A percentile compares a stretch with the other conserved stretches of the same genome.
Evolutionary conservation across 1,140 invertebrate species (phyloP).

Genomic region (Apis cerana): DNA sequence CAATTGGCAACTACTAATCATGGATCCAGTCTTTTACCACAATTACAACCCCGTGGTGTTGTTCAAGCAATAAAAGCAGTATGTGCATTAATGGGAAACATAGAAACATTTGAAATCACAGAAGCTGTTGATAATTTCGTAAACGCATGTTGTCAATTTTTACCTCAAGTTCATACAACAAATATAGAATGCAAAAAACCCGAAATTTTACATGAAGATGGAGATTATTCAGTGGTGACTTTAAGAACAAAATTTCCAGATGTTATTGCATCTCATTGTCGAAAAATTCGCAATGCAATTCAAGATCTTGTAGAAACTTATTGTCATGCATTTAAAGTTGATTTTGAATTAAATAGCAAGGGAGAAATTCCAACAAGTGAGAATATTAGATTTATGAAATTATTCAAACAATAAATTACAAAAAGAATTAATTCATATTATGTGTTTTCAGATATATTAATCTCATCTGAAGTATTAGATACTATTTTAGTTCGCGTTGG

Average conservation of each 20-base stretch:
- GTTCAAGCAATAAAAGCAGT: constrained; percentile 96
- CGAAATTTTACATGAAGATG: constrained; percentile 83
- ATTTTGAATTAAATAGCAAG: constrained; percentile 84
- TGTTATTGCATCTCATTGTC: constrained; percentile 84
- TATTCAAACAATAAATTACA: constrained; percentile 22
- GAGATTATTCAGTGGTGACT: constrained; percentile 84
- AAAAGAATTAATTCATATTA: constrained; percentile 7
- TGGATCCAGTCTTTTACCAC: constrained; percentile 77
- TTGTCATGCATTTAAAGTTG: constrained; percentile 91
- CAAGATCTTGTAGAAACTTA: constrained; percentile 90
- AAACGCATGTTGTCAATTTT: constrained; percentile 82
- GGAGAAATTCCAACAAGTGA: constrained; percentile 78
- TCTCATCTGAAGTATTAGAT: constrained; percentile 88
- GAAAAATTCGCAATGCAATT: constrained; percentile 87
- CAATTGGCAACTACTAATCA: constrained; percentile 81
- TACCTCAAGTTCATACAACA: constrained; percentile 78
- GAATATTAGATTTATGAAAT: constrained; percentile 55
- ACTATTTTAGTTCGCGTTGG: constrained; percentile 91
- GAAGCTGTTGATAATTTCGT: constrained; percentile 88
- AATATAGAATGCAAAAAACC: constrained; percentile 82
- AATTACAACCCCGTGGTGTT: constrained; percentile 84
- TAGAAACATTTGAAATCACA: constrained; percentile 93
- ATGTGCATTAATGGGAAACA: constrained; percentile 91
- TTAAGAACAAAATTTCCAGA: constrained; percentile 82
- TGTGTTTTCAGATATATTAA: constrained; percentile 81